Base-by-base conservation (phyloP, 2,113 vertebrate species). In the Rhipidura dahli region DNA sequence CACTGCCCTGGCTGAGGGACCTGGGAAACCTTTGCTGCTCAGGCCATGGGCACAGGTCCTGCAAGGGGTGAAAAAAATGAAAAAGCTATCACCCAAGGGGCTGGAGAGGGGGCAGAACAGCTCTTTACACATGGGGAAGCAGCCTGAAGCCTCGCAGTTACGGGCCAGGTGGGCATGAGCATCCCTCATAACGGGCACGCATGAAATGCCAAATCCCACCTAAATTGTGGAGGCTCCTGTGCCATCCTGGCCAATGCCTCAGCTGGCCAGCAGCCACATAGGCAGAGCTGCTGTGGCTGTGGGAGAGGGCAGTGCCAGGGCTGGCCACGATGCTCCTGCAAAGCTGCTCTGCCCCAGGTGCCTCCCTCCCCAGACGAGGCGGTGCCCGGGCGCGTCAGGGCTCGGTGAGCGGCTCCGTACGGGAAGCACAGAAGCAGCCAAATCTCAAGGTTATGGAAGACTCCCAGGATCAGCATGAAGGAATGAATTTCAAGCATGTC, bases 381-480 rank as follows among this genome's bases (percentile, higher is more conserved):
- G 0, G 30, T 1, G 6, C 11, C 1, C 3, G 16, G 47, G 49
- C 2, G 0, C 0, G 5, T 31, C 64, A 33, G 33, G 49, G 49
- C 66, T 64, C 3, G 0, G 28, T 13, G 30, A 79, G 53, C 0
- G 0, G 33, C 63, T n/a, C 80, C 0, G 0, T 9, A 30, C 8
- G 3, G 50, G 33, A 11, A n/a, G 26, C 63, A 45, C 47, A 31
- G 59, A 15, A 42, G 16, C 45, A 11, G 79, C 80, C 86, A 89
- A 21, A 61, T 61, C 82, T 61, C 91, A 96, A 94, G 95, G 89
- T 91, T 90, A 79, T 93, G 91, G 95, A 96, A 45, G 54, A 65
- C 45, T 82, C 96, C 65, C 77, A 94, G 81, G 77, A 68, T 69
- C 65, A 89, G 81, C 61, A 7, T 26, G 94, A 83, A 93, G 70